Base-by-base conservation (phyloP, 2,113 vertebrate genomes). In the Gadus macrocephalus region DNA sequence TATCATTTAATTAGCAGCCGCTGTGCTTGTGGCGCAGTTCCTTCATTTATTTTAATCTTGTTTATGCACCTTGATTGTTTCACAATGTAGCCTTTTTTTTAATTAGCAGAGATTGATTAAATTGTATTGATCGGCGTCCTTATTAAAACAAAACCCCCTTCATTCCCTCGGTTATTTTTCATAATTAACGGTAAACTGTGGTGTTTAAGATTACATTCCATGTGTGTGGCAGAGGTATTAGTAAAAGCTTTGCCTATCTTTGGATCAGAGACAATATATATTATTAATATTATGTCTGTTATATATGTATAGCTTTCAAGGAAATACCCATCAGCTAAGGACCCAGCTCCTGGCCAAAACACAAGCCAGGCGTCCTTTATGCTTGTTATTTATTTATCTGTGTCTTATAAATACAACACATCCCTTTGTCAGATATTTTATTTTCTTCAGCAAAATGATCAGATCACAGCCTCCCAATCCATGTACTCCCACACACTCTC, bases 1-100 rank as follows among this genome's bases (percentile, higher is more conserved):
- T 79, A 83, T 87, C 62, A 81, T 91, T 89, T 89, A 90, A 91
- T 93, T 87, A 91, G 75, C 55, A 73, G 76, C 42, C 82, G 58
- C 3, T 79, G 76, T 79, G 83, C 84, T 87, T 81, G 73, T 69
- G 83, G 83, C 83, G 61, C 67, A 81, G 74, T 87, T 81, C 74
- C 74, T 82, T 86, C 87, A 91, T 91, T 91, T 86, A 83, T 92
- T 91, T 86, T 89, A 89, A 91, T 91, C 86, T 89, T 83, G 83
- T 91, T 91, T 89, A 83, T 87, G 80, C 86, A 84, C 82, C 87
- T 88, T 88, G 85, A 92, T 92, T 87, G 84, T 86, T 88, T 90
- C 78, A 81, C 87, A 86, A 81, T 90, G 86, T 78, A 78, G 77
- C 74, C 74, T 81, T 76, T 86, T 87, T 87, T 91, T 88, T 88